phyloP scores from a whole-genome alignment of 2,113 vertebrate species.

The Perognathus longimembris region DNA sequence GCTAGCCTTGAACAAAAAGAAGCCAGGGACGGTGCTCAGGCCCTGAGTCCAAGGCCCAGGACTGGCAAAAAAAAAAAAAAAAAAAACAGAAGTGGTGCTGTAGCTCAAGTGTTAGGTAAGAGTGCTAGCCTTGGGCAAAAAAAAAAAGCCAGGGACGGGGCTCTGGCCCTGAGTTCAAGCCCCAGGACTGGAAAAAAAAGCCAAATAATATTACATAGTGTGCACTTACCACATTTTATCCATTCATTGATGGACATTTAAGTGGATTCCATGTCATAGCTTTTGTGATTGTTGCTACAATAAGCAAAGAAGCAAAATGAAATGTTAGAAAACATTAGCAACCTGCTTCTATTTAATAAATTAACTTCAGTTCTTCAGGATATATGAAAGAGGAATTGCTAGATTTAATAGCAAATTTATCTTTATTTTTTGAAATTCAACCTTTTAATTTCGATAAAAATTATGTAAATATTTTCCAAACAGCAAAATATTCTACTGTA shows the following conservation, averaged over 20 bases:
- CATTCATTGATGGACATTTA: neutral
- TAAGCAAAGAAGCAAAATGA: neutral
- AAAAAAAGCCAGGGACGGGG: too few species aligned
- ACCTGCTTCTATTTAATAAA: neutral
- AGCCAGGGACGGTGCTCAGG: too few species aligned
- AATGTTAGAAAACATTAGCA: too few species aligned
- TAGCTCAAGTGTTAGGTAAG: too few species aligned
- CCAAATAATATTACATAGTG: neutral
- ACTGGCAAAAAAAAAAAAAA: too few species aligned
- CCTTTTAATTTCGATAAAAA: constrained; percentile 74
- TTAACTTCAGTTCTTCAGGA: neutral
- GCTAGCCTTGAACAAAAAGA: too few species aligned
- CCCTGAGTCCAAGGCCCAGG: too few species aligned
- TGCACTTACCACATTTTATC: neutral
- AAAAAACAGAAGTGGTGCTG: too few species aligned
- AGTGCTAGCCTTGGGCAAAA: too few species aligned
- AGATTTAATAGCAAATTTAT: too few species aligned
- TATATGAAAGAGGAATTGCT: neutral
- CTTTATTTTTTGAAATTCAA: constrained; percentile 37
- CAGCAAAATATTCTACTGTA: constrained; percentile 68
- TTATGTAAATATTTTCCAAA: constrained; percentile 67
- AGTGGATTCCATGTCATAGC: neutral
- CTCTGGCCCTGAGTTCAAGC: too few species aligned
- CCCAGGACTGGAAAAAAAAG: too few species aligned
- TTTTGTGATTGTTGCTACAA: neutral